A percentile compares a stretch with the other conserved stretches of the same genome.
Conservation (phyloP, 2,888 invertebrate species). For the Drosophila ezoana region DNA sequence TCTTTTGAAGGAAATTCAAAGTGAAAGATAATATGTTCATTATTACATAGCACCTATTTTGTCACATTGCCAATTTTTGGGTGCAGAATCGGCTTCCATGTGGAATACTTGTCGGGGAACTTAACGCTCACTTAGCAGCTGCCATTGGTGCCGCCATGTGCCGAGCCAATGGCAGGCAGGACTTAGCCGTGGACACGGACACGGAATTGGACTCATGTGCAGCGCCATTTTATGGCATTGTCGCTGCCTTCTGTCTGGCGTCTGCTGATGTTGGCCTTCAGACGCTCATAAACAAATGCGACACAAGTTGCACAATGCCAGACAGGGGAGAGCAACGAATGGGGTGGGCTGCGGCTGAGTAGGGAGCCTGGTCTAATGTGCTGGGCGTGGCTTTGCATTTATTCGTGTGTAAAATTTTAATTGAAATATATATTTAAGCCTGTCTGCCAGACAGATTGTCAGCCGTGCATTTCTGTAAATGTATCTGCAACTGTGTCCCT, state of each 20-base stretch:
- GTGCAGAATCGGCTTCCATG: slow-evolving; percentile 5
- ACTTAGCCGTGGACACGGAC: slow-evolving; percentile 24
- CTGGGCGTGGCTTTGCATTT: slow-evolving; percentile 74
- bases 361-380: slow-evolving; percentile 57
- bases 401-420: slow-evolving; percentile 79
- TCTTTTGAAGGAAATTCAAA: too few species aligned
- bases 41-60: slow-evolving; percentile 11
- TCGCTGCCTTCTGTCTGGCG: slow-evolving; percentile 45
- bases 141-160: slow-evolving; percentile 27
- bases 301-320: slow-evolving; percentile 50
- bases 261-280: slow-evolving; percentile 65
- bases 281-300: slow-evolving; percentile 70
- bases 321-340: slow-evolving; percentile 4
- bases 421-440: slow-evolving; percentile 77
- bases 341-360: background rate
- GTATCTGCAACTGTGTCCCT: slow-evolving; percentile 25
- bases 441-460: slow-evolving; percentile 45
- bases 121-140: slow-evolving; percentile 23
- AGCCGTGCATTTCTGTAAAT: slow-evolving; percentile 29
- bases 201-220: slow-evolving; percentile 23
- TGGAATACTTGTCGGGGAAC: slow-evolving; percentile 3
- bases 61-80: slow-evolving; percentile 19
- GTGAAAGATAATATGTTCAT: slow-evolving; percentile 1
- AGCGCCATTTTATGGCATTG: slow-evolving; percentile 50
- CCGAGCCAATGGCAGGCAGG: slow-evolving; percentile 18